Evolutionary conservation across 2,888 invertebrate genomes (phyloP), one percentile per base, ranked within the genome.

Genomic region (Harpalus rubripes): DNA sequence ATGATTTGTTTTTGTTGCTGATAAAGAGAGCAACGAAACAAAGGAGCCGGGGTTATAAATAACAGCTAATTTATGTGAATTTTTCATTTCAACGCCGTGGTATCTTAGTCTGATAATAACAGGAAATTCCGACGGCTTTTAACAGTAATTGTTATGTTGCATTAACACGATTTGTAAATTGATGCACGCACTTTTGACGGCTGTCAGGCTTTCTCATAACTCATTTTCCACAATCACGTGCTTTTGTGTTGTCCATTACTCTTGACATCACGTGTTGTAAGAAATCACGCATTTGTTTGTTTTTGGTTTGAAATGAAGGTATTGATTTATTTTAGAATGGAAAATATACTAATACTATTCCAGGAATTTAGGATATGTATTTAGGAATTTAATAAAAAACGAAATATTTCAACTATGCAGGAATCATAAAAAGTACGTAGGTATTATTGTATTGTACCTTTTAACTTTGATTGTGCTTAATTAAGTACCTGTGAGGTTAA

Each of bases 1-100:
- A 74, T 6, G 44, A 52, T 52, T 52, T 12, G 44, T 52, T 52
- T 52, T 68, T 32, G n/a, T 32, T 32, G 32, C 32, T 26, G 68
- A 63, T 32, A 41, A 68, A 68, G 15, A 68, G 32, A 68, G 68
- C 68, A 52, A 10, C 44, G 32, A 68, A 68, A 68, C 68, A 68
- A 68, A 68, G 16, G 68, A 32, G 39, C 39, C 6, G 32, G 12
- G 63, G 63, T 68, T 32, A 68, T 68, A 68, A 68, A 68, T 68
- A 68, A 68, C 68, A 22, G 68, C 39, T 41, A 68, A 26, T 68
- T 68, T 68, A 68, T 39, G 68, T 39, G 68, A 68, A 68, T 68
- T 68, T 68, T 68, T 68, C 68, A 68, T 68, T 68, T 68, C 32
- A 32, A 68, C 68, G 41, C 68, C 32, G 68, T 68, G n/a, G 12